Evolutionary conservation across 2,113 vertebrate species (phyloP).

Genomic region (Sigmodon hispidus): DNA sequence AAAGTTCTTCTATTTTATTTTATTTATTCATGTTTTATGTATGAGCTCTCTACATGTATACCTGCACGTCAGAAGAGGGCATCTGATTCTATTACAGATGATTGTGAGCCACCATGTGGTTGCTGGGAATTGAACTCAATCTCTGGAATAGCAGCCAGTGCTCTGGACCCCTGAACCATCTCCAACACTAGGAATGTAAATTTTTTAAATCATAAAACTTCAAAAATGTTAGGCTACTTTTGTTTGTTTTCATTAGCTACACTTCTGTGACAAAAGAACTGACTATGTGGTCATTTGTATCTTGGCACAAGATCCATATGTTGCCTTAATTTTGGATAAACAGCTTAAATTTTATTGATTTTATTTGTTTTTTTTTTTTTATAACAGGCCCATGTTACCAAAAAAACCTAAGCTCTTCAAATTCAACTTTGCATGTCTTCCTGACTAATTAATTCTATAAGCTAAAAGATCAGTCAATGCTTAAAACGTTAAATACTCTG

Average conservation of each 20-base stretch:
- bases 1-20: neutral
- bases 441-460: slow-evolving; percentile 1
- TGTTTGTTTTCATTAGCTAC: neutral
- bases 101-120: neutral
- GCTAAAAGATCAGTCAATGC: neutral
- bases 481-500: neutral
- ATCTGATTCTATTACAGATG: neutral
- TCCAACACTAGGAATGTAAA: neutral
- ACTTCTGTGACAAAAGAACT: neutral
- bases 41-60: neutral
- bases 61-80: neutral
- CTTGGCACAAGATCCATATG: neutral
- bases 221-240: neutral
- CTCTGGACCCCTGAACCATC: no score
- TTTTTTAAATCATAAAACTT: neutral
- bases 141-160: neutral
- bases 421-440: neutral
- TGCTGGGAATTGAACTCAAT: neutral
- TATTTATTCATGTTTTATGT: neutral
- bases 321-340: slow-evolving; percentile 1
- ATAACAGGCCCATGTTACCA: neutral
- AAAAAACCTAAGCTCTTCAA: neutral
- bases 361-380: neutral
- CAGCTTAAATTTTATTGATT: neutral
- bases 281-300: neutral